Evolutionary conservation across 2,113 vertebrate genomes (phyloP), one percentile per base, ranked within the genome.

Genomic region (Sitta europaea): DNA sequence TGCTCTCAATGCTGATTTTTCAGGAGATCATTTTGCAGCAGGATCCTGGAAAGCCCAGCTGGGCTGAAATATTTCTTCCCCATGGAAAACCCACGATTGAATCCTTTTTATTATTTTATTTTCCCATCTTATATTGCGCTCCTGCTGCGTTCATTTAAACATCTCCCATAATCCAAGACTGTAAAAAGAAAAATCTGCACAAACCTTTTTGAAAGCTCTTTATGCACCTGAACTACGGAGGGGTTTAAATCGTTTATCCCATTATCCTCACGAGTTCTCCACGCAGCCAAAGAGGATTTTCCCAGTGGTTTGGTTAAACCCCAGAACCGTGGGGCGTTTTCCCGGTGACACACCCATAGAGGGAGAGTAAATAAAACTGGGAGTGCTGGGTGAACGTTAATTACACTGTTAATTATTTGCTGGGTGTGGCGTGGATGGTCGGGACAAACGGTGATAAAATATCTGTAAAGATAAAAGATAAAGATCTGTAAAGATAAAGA

Each of bases 361-460:
- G 97, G 97, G 98, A 97, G 98, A 98, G 98, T 98, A 99, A 99
- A 99, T 99, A 98, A 98, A 99, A 98, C n/a, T n/a, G n/a, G n/a
- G n/a, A n/a, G n/a, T 98, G 98, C 98, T 99, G 98, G 97, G 98
- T 83, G 96, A 96, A 98, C 98, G 98, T 99, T 99, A 99, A 99
- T 99, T 99, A 99, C 98, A 97, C n/a, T n/a, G n/a, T n/a, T n/a
- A n/a, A n/a, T n/a, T n/a, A n/a, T n/a, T n/a, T n/a, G n/a, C n/a
- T n/a, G n/a, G n/a, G n/a, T n/a, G n/a, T n/a, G n/a, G n/a, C n/a
- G n/a, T n/a, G n/a, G n/a, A n/a, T n/a, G n/a, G n/a, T n/a, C n/a
- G n/a, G n/a, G n/a, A n/a, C n/a, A n/a, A n/a, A n/a, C n/a, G n/a
- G n/a, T n/a, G n/a, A n/a, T n/a, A n/a, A n/a, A n/a, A n/a, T n/a